Base-by-base conservation (phyloP, 2,888 invertebrate species). In the Linyphia triangularis region DNA sequence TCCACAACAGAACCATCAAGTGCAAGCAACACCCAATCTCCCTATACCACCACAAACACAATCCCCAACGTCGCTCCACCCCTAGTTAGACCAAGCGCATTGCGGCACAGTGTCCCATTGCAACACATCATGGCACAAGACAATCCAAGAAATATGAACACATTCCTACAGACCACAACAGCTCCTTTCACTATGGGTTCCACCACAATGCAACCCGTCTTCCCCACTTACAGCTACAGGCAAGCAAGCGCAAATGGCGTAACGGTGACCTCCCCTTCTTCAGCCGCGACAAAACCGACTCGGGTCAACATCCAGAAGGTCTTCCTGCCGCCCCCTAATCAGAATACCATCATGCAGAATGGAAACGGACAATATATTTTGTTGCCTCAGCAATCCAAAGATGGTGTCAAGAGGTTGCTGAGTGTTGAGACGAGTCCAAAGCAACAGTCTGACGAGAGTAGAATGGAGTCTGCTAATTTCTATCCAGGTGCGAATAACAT, bases 281-380 rank as follows among this genome's bases (percentile, higher is more conserved):
- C 30, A 7, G 33, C n/a, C 9, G 22, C 33, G n/a, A 16, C 63
- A 16, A 63, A 26, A 10, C 67, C 30, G 10, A 19, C 67, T 5
- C 16, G 22, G 3, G 10, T 67, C n/a, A 30, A n/a, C 33, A 4
- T 28, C 19, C 30, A 67, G 30, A n/a, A 67, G 37, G 37, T 10
- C 6, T 37, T 13, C 1, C 24, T n/a, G 16, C 33, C 13, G 9
- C 28, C 6, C 10, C 7, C 19, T 28, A 65, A 28, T 65, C 37
- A 26, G 13, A 77, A 37, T 28, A 13, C 30, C 4, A 7, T 72
- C 13, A 19, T 84, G 16, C 75, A 65, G 33, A 85, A 77, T 40
- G 33, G 30, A 19, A 73, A 22, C 24, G 77, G 59, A 22, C 84
- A 77, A 3, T 85, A 65, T 37, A 40, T 75, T 24, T 22, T 59